These are phyloP conservation scores for Dicycla oo DNA, from an alignment of 2,888 invertebrate genomes.

Conservation along the genomic window DNA sequence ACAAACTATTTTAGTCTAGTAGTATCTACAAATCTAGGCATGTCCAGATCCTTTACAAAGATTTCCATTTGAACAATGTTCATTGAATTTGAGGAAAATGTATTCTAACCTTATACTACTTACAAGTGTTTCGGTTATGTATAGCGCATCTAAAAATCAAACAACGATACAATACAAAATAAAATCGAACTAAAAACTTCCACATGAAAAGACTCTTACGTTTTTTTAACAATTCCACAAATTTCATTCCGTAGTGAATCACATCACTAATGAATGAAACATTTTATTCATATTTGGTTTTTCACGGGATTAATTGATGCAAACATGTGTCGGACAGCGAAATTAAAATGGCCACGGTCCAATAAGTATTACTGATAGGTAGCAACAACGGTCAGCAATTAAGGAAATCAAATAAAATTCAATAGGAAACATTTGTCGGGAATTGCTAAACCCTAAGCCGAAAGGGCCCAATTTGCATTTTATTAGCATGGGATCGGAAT, in stretches of 20 bases:
- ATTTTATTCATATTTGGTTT: conserved; percentile 54
- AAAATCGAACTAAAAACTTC: conserved; percentile 8
- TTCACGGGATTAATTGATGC: conserved; percentile 53
- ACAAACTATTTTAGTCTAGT: conserved; percentile 4
- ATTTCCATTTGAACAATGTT: conserved; percentile 26
- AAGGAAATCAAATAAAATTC: conserved; percentile 85
- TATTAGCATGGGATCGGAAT: conserved; percentile 87
- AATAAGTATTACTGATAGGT: conserved; percentile 69
- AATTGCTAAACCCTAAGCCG: conserved; percentile 86
- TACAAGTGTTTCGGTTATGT: background rate
- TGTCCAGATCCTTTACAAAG: background rate
- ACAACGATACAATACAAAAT: background rate
- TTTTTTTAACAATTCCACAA: conserved; percentile 27
- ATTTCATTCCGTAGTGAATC: conserved; percentile 15
- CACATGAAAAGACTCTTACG: background rate
- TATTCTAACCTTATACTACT: conserved; percentile 18
- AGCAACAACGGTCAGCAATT: conserved; percentile 79
- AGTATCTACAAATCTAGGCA: background rate
- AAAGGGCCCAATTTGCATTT: conserved; percentile 87
- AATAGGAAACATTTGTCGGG: conserved; percentile 87
- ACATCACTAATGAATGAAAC: conserved; percentile 53
- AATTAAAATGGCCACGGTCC: conserved; percentile 66
- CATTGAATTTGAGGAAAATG: conserved; percentile 14
- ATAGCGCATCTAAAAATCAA: background rate
- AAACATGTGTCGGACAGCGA: conserved; percentile 59